These are phyloP conservation scores for Aphelenchoides avenae DNA, from an alignment of 1,140 invertebrate species.

Conservation along the genomic window DNA sequence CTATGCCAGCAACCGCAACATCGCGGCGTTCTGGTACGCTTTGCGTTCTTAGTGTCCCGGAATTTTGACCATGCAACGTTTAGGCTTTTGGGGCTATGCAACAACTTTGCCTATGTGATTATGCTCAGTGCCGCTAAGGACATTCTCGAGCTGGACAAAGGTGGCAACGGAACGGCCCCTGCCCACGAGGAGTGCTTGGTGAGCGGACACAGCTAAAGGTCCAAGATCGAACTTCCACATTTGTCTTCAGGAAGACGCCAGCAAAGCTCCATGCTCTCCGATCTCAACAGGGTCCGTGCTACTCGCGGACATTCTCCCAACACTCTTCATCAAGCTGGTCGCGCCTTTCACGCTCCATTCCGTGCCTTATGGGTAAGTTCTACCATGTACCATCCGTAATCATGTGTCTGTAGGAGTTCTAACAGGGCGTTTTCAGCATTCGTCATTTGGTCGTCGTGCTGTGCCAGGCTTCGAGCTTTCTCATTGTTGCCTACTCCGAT, in stretches of 20 bases:
- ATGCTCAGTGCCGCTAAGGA: conserved; percentile 42
- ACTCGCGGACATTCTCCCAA: conserved; percentile 46
- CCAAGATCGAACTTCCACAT: neutral
- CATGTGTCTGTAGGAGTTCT: conserved; percentile 4
- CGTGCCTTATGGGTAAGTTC: conserved; percentile 35
- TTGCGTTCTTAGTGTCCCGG: conserved; percentile 24
- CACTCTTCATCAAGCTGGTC: conserved; percentile 36
- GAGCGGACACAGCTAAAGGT: neutral
- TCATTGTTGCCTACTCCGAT: conserved; percentile 35
- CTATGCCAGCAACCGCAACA: too few relatives aligned
- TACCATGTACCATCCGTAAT: neutral
- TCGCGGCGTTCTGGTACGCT: conserved; percentile 3
- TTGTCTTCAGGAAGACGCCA: conserved; percentile 25
- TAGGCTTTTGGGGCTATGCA: conserved; percentile 42
- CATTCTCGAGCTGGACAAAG: conserved; percentile 30
- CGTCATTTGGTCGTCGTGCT: conserved; percentile 27
- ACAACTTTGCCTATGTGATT: conserved; percentile 44
- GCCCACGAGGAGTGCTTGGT: conserved; percentile 19
- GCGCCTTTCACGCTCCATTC: conserved; percentile 38
- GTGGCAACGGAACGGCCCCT: conserved; percentile 20
- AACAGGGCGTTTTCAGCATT: conserved; percentile 15
- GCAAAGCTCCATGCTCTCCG: conserved; percentile 25
- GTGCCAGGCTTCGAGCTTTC: conserved; percentile 23
- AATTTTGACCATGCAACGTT: too few relatives aligned
- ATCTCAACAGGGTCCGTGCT: conserved; percentile 44